phyloP scores from a whole-genome alignment of 2,113 vertebrate genomes.

The Monopterus albus region DNA sequence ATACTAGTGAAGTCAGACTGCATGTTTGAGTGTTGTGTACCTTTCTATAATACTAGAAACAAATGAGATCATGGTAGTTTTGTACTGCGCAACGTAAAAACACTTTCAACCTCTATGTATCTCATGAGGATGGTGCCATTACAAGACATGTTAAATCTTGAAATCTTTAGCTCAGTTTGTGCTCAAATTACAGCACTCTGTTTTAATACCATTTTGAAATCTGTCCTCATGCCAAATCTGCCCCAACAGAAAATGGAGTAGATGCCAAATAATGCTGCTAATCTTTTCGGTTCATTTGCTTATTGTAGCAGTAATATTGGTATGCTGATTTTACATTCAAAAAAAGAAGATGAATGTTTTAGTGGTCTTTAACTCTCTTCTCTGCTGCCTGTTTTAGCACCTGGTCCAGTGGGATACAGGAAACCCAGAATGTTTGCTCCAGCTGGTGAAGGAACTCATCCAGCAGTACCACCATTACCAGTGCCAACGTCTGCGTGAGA shows the following conservation, averaged over 20 bases:
- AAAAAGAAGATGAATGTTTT: not conserved
- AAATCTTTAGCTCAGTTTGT: not conserved
- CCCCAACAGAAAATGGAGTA: not conserved
- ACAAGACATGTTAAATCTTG: not conserved
- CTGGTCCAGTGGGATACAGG: slow-evolving; percentile 92
- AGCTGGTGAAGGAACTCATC: slow-evolving; percentile 96
- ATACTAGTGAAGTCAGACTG: not conserved
- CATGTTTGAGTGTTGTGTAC: not conserved
- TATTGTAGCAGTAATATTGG: not conserved
- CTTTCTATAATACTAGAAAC: not conserved
- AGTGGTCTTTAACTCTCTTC: slow-evolving; percentile 6
- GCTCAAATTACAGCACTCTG: not conserved
- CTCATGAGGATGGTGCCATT: not conserved
- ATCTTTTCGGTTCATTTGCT: not conserved
- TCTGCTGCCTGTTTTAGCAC: slow-evolving; percentile 82
- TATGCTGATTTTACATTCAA: slow-evolving; percentile 1
- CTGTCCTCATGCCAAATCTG: slow-evolving; percentile 9
- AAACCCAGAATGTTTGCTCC: slow-evolving; percentile 92
- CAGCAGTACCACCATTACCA: slow-evolving; percentile 98
- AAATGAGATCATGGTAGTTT: too few species aligned
- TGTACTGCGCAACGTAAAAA: not conserved
- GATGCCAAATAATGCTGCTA: not conserved
- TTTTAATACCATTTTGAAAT: not conserved
- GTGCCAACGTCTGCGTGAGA: slow-evolving; percentile 92
- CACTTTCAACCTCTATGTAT: not conserved